phyloP scores from a whole-genome alignment of 2,888 invertebrate genomes.

The Pollenia labialis region DNA sequence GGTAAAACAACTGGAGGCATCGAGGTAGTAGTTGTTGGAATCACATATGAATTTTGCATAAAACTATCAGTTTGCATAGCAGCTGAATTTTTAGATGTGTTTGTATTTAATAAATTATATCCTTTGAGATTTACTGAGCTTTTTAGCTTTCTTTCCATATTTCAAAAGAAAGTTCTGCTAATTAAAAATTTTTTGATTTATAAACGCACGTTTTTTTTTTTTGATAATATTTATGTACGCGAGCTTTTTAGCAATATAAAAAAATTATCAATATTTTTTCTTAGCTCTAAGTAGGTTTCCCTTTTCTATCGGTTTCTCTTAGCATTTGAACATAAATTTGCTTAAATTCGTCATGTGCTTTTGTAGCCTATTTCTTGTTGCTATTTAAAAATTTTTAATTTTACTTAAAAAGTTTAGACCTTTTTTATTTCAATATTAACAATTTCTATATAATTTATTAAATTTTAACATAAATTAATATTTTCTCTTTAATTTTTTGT shows the following conservation, averaged over 20 bases:
- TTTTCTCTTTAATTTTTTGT: conserved; percentile 11
- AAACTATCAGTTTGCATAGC: conserved; percentile 15
- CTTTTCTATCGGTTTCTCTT: neutral
- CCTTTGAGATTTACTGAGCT: conserved; percentile 25
- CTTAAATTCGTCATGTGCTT: neutral
- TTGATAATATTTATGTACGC: neutral
- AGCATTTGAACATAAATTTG: neutral
- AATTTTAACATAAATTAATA: conserved; percentile 3
- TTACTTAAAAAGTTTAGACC: conserved; percentile 4
- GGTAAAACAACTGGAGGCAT: conserved; percentile 25
- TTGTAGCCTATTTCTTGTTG: neutral
- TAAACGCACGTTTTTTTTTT: neutral
- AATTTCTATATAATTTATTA: conserved; percentile 25
- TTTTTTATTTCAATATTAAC: conserved; percentile 34
- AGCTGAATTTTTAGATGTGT: neutral
- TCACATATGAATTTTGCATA: conserved; percentile 45
- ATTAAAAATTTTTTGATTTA: neutral
- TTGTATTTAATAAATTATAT: conserved; percentile 2
- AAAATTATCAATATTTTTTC: conserved; percentile 9
- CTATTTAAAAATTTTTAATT: conserved; percentile 4
- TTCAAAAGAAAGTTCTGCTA: neutral
- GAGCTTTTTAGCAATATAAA: conserved; percentile 13
- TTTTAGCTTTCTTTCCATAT: conserved; percentile 61
- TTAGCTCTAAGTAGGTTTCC: neutral
- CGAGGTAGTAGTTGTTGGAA: conserved; percentile 59